Percentiles rank a stretch among this genome's conserved stretches.
Conservation (phyloP, 2,113 vertebrate species). For the Cheilinus undulatus region DNA sequence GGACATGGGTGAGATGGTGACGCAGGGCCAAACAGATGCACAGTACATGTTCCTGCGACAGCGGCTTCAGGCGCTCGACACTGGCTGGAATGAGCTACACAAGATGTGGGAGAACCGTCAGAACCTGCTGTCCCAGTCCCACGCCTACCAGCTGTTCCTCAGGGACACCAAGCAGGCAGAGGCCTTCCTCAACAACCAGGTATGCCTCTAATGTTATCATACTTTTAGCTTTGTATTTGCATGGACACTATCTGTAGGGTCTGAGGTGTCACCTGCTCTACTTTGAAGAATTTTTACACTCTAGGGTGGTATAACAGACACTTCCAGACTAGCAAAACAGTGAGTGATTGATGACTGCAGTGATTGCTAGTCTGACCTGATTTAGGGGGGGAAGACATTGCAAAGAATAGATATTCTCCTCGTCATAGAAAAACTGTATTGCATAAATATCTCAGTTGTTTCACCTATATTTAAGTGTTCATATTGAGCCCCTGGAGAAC, state of each 20-base stretch:
- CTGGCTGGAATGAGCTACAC: constrained; percentile 98
- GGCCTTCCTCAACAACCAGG: constrained; percentile 99
- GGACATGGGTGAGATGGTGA: constrained; percentile 99
- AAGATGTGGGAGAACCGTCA: constrained; percentile 99
- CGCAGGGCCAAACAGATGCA: constrained; percentile 95
- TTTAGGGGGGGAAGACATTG: no score
- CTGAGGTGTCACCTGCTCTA: background rate
- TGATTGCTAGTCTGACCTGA: no score
- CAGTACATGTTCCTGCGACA: constrained; percentile 99
- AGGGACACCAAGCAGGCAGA: constrained; percentile 98
- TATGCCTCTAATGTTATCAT: constrained; percentile 35
- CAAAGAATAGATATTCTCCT: no score
- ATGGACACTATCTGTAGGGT: background rate
- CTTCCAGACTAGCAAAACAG: no score
- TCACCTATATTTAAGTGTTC: no score
- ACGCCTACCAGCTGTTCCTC: constrained; percentile 97
- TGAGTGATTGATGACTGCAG: no score
- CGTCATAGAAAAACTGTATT: no score
- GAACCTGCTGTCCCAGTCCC: constrained; percentile 95
- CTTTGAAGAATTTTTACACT: background rate
- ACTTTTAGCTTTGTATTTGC: background rate
- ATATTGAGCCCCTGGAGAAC: no score
- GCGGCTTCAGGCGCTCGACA: constrained; percentile 96
- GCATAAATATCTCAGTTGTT: no score
- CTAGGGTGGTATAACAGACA: background rate